Evolutionary conservation across 2,888 invertebrate species (phyloP).

Genomic region (Cerastis rubricosa): DNA sequence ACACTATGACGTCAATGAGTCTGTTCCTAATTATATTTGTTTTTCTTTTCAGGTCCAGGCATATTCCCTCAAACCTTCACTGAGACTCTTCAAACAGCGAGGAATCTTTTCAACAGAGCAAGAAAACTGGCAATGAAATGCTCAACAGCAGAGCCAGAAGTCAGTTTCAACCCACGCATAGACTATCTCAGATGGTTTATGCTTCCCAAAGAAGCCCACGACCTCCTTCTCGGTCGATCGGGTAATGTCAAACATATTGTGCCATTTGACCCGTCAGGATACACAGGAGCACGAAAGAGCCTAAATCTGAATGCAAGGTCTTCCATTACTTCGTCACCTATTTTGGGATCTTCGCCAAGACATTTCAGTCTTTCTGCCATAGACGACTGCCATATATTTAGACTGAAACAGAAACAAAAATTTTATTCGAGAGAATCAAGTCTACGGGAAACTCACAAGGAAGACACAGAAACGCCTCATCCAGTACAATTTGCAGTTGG

Average conservation of each 20-base stretch:
- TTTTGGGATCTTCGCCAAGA: conserved; percentile 90
- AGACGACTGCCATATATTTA: conserved; percentile 89
- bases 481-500: conserved; percentile 93
- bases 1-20: conserved; percentile 2
- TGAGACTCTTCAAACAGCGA: conserved; percentile 95
- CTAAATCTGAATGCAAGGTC: conserved; percentile 79
- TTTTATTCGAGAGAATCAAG: conserved; percentile 86
- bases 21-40: conserved; percentile 17
- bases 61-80: conserved; percentile 94
- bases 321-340: conserved; percentile 86
- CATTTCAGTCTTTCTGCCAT: conserved; percentile 93
- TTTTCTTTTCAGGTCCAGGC: conserved; percentile 90
- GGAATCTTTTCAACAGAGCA: conserved; percentile 94
- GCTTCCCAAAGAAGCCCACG: conserved; percentile 96
- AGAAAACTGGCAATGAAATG: conserved; percentile 94
- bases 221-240: conserved; percentile 93
- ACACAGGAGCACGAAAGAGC: conserved; percentile 89
- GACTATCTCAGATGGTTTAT: conserved; percentile 96
- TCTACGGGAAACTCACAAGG: conserved; percentile 85
- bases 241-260: conserved; percentile 94
- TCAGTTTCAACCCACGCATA: conserved; percentile 93
- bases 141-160: conserved; percentile 93
- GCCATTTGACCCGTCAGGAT: conserved; percentile 93
- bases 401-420: conserved; percentile 87
- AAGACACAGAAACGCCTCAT: conserved; percentile 77